phyloP scores from a whole-genome alignment of 92 coral and sea anemone species.

The Pocillopora grandis region DNA sequence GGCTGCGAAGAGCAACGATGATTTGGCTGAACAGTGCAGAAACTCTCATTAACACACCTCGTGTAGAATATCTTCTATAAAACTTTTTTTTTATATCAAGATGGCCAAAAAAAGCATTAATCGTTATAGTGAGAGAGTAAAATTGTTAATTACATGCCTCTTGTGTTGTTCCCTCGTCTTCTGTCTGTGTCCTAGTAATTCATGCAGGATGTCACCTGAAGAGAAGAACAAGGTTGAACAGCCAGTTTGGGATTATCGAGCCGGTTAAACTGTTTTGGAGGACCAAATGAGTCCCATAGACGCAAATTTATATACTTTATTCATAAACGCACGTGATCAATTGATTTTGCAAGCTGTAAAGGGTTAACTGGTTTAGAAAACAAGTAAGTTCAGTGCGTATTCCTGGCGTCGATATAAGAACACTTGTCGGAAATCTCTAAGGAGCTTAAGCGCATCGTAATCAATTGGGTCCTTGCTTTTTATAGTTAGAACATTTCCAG shows the following conservation, averaged over 20 bases:
- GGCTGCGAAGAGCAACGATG: no score
- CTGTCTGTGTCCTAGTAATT: not conserved
- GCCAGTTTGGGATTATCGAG: not conserved
- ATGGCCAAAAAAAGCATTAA: not conserved
- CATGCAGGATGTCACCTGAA: not conserved
- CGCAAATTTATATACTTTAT: not conserved
- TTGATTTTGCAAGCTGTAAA: not conserved
- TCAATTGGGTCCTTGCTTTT: conserved; percentile 2
- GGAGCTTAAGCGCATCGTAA: not conserved
- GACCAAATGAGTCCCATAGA: not conserved
- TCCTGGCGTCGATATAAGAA: conserved; percentile 24
- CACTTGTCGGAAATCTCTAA: not conserved
- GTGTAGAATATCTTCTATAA: not conserved
- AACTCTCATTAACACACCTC: no score
- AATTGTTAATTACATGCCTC: conserved; percentile 2
- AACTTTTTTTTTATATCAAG: not conserved
- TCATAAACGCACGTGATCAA: not conserved
- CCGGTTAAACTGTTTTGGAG: not conserved
- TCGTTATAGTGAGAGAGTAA: not conserved
- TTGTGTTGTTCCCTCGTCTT: not conserved
- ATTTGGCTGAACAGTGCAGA: no score
- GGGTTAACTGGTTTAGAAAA: not conserved
- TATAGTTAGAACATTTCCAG: conserved; percentile 13
- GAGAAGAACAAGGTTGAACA: not conserved
- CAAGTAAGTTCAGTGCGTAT: not conserved